These are phyloP conservation scores for Lindbergichthys nudifrons DNA, from an alignment of 2,797 vertebrate genomes.

Conservation along the genomic window DNA sequence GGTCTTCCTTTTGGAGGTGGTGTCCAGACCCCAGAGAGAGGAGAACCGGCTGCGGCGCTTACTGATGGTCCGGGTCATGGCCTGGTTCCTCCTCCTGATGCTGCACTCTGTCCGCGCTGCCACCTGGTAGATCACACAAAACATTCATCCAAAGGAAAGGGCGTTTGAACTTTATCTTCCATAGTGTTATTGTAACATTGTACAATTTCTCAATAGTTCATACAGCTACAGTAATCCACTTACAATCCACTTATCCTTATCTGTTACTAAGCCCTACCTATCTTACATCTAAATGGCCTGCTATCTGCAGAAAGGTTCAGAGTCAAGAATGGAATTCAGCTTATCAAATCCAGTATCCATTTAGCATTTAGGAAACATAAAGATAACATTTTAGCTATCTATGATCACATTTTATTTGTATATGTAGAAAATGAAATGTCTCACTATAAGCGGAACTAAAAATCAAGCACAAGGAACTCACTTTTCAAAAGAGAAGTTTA, in stretches of 20 bases:
- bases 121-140: slow-evolving; percentile 82
- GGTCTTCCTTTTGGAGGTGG: slow-evolving; percentile 93
- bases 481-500: too few relatives aligned
- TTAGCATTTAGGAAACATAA: neutral
- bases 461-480: too few relatives aligned
- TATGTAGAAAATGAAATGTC: too few relatives aligned
- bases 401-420: too few relatives aligned
- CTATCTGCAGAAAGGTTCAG: neutral
- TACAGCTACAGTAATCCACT: neutral
- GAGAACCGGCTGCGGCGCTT: slow-evolving; percentile 96
- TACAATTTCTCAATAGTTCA: neutral
- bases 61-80: slow-evolving; percentile 92
- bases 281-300: neutral
- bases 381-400: too few relatives aligned
- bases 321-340: neutral
- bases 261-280: neutral
- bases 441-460: too few relatives aligned
- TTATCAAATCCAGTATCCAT: neutral
- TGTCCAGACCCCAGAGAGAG: slow-evolving; percentile 97
- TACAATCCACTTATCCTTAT: neutral
- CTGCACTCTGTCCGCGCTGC: slow-evolving; percentile 91
- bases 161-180: neutral
- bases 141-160: neutral
- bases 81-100: slow-evolving; percentile 89
- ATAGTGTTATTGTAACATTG: too few relatives aligned